Evolutionary conservation across 1,140 invertebrate species (phyloP).

Genomic region (Ctenoplectra terminalis): DNA sequence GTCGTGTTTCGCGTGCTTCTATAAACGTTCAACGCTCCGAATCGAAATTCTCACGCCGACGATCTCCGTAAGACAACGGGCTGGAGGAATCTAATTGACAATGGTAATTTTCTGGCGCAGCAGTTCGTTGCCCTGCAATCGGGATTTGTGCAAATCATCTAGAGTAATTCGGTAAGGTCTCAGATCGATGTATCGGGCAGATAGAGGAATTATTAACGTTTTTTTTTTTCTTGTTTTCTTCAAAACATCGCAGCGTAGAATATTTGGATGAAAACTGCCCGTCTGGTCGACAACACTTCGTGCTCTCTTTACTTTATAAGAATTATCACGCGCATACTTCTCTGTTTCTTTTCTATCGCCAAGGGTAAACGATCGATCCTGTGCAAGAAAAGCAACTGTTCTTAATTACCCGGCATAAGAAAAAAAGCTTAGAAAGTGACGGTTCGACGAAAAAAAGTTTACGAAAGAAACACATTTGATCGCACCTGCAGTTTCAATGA

Average conservation of each 20-base stretch:
- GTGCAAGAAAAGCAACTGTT: too few species aligned
- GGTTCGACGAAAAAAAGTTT: too few species aligned
- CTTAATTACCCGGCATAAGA: not conserved
- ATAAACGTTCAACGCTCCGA: not conserved
- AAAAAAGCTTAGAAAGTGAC: not conserved
- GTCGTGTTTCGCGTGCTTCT: not conserved
- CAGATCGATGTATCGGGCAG: not conserved
- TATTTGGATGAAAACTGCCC: not conserved
- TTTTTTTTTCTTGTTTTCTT: too few species aligned
- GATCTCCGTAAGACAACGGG: not conserved
- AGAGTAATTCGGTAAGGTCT: not conserved
- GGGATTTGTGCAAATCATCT: constrained; percentile 32
- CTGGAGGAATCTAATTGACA: not conserved
- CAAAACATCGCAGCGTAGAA: too few species aligned
- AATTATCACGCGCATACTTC: constrained; percentile 2
- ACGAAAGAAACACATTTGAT: not conserved
- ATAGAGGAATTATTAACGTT: constrained; percentile 18
- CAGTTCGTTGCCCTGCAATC: too few species aligned
- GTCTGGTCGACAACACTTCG: constrained; percentile 9
- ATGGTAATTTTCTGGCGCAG: not conserved
- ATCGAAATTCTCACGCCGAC: not conserved
- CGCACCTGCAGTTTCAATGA: not conserved
- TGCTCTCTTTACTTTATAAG: constrained; percentile 40
- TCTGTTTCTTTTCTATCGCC: not conserved
- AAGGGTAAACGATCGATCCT: constrained; percentile 8